Conservation (phyloP, 2,113 vertebrate species). For the Pituophis catenifer region DNA sequence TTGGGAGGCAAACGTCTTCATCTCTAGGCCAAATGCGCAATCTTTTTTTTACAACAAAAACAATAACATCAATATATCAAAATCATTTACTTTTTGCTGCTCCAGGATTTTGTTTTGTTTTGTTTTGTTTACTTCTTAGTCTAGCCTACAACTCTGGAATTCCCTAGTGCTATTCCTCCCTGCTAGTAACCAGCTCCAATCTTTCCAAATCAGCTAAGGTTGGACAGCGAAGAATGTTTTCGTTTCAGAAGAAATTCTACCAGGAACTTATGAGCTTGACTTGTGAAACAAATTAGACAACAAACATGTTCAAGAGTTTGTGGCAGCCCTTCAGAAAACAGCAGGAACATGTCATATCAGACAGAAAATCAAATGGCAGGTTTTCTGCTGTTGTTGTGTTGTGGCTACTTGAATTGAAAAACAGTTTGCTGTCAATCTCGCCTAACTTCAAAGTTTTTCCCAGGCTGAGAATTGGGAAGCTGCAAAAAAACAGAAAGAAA, state of each 20-base stretch:
- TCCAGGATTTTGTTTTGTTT: background rate
- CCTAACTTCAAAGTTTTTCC: background rate
- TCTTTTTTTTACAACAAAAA: background rate
- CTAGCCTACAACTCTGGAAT: background rate
- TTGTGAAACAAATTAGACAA: slow-evolving; percentile 10
- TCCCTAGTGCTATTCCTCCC: background rate
- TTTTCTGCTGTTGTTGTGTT: background rate
- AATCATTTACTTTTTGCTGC: background rate
- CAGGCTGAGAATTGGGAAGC: background rate
- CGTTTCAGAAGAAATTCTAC: background rate
- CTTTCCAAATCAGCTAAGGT: background rate
- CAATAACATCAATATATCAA: background rate
- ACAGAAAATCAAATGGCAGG: slow-evolving; percentile 12
- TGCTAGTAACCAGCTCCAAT: background rate
- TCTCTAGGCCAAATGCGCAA: background rate
- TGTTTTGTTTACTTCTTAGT: background rate
- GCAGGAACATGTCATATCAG: background rate
- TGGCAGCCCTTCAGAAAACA: background rate
- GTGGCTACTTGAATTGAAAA: slow-evolving; percentile 4
- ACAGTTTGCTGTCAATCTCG: background rate
- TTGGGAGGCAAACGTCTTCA: background rate
- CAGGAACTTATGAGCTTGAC: background rate
- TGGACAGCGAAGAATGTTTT: background rate
- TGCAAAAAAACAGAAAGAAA: background rate
- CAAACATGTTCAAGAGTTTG: background rate